Evolutionary conservation across 1,140 invertebrate species (phyloP), one percentile per base, ranked within the genome.

Genomic region (Littorina saxatilis): DNA sequence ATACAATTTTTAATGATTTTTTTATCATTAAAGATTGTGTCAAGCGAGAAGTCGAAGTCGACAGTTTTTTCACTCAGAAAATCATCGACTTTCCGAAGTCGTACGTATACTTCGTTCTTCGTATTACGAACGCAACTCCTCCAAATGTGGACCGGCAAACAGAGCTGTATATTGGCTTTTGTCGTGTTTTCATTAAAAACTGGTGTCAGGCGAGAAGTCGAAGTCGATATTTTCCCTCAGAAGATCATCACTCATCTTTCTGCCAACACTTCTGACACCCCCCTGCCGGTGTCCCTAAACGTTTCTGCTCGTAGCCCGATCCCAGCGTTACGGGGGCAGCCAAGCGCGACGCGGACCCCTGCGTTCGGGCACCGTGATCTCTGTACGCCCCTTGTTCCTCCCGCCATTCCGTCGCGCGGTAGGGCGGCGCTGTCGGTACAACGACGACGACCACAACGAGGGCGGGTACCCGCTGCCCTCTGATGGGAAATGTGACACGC

Each of bases 401-500:
- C 23, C 43, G 32, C 40, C 39, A 50, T 73, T 73, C 39, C n/a
- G 70, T 17, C 70, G 15, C 70, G 23, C 70, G 2, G 70, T 50
- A 43, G 70, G 70, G 40, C 23, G 70, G 70, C 70, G 39, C 29
- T 73, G 70, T 50, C n/a, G 70, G 40, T n/a, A 47, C 40, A 73
- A 29, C 68, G 7, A 72, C 37, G 4, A 73, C 37, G 70, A 73
- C 40, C 5, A 23, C 70, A 5, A n/a, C 11, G 70, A 73, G 29
- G 40, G 39, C 70, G 70, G 76, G 55, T 78, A 78, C 76, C 76
- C 76, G 76, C 37, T 78, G 76, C 55, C 76, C 13, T 37, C 20
- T 78, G 76, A 78, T 78, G 76, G 39, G 76, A 43, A 78, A 78
- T 78, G 35, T 78, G 76, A 78, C 37, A 20, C 76, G 29, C 55